Conservation (phyloP, 2,797 vertebrate genomes). For the Malacoraja senta region DNA sequence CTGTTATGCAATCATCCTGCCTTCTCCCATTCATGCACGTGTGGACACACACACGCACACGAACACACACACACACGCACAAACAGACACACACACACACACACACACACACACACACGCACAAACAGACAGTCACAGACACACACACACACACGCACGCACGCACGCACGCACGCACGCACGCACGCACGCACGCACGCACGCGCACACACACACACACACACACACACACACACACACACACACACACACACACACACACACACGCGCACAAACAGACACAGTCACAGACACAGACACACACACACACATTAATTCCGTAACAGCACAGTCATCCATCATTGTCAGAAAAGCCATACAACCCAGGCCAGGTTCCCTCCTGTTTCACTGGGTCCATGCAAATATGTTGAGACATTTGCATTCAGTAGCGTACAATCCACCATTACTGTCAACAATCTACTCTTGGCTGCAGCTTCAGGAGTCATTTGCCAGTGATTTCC, state of each 20-base stretch:
- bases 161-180: neutral
- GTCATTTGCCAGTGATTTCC: neutral
- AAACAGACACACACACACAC: no score
- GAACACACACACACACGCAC: no score
- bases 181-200: neutral
- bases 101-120: no score
- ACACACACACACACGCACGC: no score
- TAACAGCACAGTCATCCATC: conserved; percentile 48
- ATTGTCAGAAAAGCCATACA: conserved; percentile 49
- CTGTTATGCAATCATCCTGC: neutral
- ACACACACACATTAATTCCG: neutral
- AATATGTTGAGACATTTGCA: conserved; percentile 54
- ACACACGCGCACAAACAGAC: no score
- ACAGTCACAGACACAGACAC: neutral
- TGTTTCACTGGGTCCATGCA: conserved; percentile 52
- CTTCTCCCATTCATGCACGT: neutral
- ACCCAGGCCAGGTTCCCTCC: conserved; percentile 50
- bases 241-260: no score
- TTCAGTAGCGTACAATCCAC: conserved; percentile 52
- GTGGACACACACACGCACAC: neutral
- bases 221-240: no score
- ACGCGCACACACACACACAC: no score
- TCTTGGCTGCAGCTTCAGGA: neutral
- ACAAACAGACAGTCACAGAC: no score
- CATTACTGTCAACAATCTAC: conserved; percentile 38